These are phyloP conservation scores for Neoitamus cyanurus DNA, from an alignment of 2,888 invertebrate genomes.

Conservation along the genomic window DNA sequence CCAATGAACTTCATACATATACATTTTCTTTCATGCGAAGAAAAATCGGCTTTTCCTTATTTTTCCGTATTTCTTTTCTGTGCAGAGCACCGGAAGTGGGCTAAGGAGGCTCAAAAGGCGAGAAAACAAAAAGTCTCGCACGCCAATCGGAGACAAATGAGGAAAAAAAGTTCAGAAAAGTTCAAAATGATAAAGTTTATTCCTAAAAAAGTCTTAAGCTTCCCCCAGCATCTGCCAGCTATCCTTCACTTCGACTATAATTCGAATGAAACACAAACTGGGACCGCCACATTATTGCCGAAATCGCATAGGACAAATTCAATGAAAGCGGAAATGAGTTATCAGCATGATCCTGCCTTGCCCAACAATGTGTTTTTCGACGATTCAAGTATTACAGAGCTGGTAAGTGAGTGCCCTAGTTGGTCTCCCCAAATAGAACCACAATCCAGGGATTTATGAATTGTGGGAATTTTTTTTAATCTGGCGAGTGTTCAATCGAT, in stretches of 20 bases:
- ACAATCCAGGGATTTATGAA: background rate
- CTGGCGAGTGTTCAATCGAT: background rate
- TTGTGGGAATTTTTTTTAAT: background rate
- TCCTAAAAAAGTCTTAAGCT: conserved; percentile 51
- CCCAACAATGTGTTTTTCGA: conserved; percentile 12
- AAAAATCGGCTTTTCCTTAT: background rate
- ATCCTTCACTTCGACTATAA: conserved; percentile 48
- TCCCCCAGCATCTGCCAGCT: conserved; percentile 52
- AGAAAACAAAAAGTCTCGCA: conserved; percentile 17
- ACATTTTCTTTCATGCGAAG: background rate
- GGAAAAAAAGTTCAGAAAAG: conserved; percentile 34
- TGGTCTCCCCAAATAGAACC: background rate
- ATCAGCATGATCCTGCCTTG: background rate
- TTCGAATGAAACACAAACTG: conserved; percentile 17
- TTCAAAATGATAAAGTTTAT: conserved; percentile 48
- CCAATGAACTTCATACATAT: background rate
- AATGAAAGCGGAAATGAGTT: background rate
- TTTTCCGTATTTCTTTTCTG: background rate
- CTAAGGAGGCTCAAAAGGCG: conserved; percentile 43
- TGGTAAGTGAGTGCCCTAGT: conserved; percentile 22
- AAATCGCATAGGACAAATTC: background rate
- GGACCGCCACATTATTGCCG: background rate
- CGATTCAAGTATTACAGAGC: background rate
- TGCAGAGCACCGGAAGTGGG: conserved; percentile 23
- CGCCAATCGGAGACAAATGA: background rate